Percentiles rank a stretch among this genome's conserved stretches.
Conservation (phyloP, 2,113 vertebrate genomes). For the Genyomyrus donnyi region DNA sequence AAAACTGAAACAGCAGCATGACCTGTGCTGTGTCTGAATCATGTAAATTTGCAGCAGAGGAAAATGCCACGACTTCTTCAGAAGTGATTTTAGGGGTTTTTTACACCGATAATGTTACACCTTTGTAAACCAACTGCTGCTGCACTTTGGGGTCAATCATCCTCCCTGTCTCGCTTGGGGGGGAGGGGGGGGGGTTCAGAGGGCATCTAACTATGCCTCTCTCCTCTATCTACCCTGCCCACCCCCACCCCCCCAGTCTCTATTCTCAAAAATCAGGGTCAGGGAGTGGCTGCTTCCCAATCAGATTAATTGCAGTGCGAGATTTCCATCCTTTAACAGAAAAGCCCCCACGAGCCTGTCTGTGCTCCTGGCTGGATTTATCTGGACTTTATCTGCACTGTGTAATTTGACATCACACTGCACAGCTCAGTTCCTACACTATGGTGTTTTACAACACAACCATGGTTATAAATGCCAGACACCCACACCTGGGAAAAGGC, state of each 20-base stretch:
- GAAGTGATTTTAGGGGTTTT: not conserved
- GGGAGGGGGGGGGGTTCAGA: not conserved
- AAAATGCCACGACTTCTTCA: not conserved
- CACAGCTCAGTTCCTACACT: not conserved
- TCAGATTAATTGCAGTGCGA: conserved; percentile 63
- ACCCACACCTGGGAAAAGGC: not conserved
- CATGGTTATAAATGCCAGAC: not conserved
- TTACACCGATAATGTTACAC: not conserved
- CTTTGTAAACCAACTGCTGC: not conserved
- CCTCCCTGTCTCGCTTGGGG: not conserved
- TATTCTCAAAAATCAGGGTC: conserved; percentile 55
- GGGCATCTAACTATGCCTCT: not conserved
- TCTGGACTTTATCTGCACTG: not conserved
- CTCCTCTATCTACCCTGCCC: not conserved
- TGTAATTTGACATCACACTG: not conserved
- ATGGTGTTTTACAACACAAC: not conserved
- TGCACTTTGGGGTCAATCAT: not conserved
- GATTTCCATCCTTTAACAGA: conserved; percentile 64
- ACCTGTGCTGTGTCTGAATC: not conserved
- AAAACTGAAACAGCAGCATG: not conserved
- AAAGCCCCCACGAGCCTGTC: conserved; percentile 12
- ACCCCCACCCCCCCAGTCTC: conserved; percentile 45
- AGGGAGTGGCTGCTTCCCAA: conserved; percentile 53
- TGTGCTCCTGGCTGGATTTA: not conserved
- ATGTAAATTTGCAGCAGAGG: not conserved